A percentile compares a stretch with the other conserved stretches of the same genome.
Evolutionary conservation across 1,140 invertebrate genomes (phyloP).

Genomic region (Leguminivora glycinivorella): DNA sequence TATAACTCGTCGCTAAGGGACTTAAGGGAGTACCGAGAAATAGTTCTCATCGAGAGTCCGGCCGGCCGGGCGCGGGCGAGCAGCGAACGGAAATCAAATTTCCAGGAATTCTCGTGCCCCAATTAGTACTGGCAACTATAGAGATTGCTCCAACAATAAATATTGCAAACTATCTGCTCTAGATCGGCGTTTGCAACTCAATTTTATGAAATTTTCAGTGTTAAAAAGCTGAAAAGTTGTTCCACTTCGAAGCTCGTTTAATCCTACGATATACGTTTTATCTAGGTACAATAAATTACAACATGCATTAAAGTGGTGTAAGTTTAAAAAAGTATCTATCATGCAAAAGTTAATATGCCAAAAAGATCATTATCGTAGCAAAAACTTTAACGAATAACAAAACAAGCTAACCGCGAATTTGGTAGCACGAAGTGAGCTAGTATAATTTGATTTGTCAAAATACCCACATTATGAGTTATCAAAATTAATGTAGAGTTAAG

Average conservation of each 20-base stretch:
- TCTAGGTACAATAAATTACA: too few species aligned
- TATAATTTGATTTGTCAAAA: too few species aligned
- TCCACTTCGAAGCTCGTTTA: background rate
- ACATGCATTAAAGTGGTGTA: too few species aligned
- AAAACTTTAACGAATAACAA: too few species aligned
- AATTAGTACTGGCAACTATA: slow-evolving; percentile 14
- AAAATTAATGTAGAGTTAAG: too few species aligned
- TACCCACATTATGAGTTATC: too few species aligned
- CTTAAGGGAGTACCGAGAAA: background rate
- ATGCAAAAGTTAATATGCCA: too few species aligned
- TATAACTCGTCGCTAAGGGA: background rate
- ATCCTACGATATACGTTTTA: too few species aligned
- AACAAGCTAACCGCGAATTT: too few species aligned
- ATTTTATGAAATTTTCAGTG: background rate
- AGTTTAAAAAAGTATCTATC: too few species aligned
- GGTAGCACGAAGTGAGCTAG: too few species aligned
- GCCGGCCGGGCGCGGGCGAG: background rate
- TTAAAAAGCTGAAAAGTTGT: slow-evolving; percentile 3
- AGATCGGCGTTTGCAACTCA: background rate
- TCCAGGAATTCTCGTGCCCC: slow-evolving; percentile 26
- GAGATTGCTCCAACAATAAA: slow-evolving; percentile 23
- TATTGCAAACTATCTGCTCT: slow-evolving; percentile 22
- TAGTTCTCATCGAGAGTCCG: background rate
- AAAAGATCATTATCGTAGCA: too few species aligned
- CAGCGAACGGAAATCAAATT: slow-evolving; percentile 28